Conservation (phyloP, 2,113 vertebrate species). For the Solea solea region DNA sequence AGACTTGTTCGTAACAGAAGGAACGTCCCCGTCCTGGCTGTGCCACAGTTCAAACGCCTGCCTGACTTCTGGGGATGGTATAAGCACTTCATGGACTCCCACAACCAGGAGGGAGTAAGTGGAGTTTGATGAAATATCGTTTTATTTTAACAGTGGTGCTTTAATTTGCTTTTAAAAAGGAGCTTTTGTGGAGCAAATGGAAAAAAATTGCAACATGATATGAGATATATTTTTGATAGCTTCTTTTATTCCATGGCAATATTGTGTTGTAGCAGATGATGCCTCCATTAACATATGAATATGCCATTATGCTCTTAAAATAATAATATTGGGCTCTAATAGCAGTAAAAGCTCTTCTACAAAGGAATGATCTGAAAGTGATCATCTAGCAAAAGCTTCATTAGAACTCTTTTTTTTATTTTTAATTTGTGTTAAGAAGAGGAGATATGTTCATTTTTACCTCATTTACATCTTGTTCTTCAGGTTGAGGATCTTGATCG, state of each 20-base stretch:
- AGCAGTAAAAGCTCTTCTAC: slow-evolving; percentile 1
- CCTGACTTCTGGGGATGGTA: slow-evolving; percentile 86
- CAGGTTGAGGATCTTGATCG: slow-evolving; percentile 82
- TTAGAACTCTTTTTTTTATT: background rate
- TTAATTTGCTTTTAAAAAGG: background rate
- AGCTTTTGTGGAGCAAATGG: background rate
- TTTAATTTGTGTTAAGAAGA: slow-evolving; percentile 3
- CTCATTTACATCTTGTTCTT: background rate
- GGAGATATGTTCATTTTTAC: background rate
- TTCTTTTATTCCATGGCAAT: background rate
- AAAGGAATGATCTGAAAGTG: slow-evolving; percentile 13
- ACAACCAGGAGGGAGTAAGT: slow-evolving; percentile 86
- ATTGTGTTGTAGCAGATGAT: slow-evolving; percentile 13
- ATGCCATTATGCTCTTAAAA: slow-evolving; percentile 21
- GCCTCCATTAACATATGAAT: slow-evolving; percentile 22
- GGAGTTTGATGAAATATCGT: slow-evolving; percentile 23
- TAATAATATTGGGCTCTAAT: background rate
- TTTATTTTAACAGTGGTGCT: slow-evolving; percentile 4
- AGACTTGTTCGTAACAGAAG: slow-evolving; percentile 76
- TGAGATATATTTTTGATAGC: too few relatives aligned
- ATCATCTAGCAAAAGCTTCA: background rate
- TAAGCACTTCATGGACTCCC: slow-evolving; percentile 79
- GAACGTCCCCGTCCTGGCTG: slow-evolving; percentile 55
- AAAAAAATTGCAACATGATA: background rate
- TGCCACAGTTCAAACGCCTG: slow-evolving; percentile 68